These are phyloP conservation scores for Setophaga kirtlandii DNA, from an alignment of 2,113 vertebrate species.

Conservation along the genomic window DNA sequence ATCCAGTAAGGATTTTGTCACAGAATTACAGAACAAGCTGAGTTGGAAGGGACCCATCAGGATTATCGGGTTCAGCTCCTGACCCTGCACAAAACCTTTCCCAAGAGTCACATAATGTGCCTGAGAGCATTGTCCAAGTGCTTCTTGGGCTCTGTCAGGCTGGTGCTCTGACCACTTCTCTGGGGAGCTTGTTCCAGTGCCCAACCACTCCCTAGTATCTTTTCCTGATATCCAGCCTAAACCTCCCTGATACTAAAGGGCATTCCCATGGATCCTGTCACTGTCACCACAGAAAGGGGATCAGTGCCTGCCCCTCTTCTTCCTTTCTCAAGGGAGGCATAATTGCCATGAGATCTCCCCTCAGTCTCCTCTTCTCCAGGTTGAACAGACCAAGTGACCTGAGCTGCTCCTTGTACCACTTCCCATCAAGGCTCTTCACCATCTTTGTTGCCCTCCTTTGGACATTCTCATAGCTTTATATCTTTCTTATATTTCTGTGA, in stretches of 20 bases:
- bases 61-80: rapidly evolving
- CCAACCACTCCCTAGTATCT: rapidly evolving
- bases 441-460: neutral
- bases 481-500: neutral
- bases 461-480: neutral
- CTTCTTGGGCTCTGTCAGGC: neutral
- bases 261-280: neutral
- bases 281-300: neutral
- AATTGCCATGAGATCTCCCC: neutral
- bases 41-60: neutral
- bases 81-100: neutral
- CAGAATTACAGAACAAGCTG: neutral
- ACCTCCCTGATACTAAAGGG: rapidly evolving
- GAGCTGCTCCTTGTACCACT: rapidly evolving
- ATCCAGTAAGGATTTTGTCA: neutral
- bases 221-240: neutral
- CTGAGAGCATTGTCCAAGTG: rapidly evolving
- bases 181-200: neutral
- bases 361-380: neutral
- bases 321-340: rapidly evolving
- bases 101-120: neutral
- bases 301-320: neutral
- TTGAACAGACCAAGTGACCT: neutral
- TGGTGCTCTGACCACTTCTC: neutral
- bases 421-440: neutral